Evolutionary conservation across 2,113 vertebrate genomes (phyloP).

Genomic region (Struthidea cinerea): DNA sequence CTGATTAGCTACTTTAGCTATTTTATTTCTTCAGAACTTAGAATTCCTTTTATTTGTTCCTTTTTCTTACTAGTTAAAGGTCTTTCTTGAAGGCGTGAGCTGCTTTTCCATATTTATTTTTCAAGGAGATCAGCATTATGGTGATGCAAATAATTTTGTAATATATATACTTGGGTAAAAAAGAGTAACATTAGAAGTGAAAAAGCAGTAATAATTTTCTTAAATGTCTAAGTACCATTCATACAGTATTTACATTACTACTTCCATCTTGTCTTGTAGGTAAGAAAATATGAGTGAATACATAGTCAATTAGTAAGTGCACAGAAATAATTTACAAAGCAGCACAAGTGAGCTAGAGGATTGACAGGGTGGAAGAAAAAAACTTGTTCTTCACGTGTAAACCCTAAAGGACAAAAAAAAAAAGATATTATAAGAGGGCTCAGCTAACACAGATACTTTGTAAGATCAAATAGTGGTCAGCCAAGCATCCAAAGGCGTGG

Average conservation of each 20-base stretch:
- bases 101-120: conserved; percentile 46
- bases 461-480: background rate
- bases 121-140: conserved; percentile 19
- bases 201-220: background rate
- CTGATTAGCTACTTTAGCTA: background rate
- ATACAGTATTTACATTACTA: background rate
- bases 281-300: background rate
- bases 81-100: background rate
- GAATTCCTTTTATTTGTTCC: background rate
- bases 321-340: background rate
- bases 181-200: background rate
- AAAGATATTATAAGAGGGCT: background rate
- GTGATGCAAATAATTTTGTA: background rate
- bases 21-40: background rate
- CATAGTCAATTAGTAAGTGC: background rate
- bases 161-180: background rate
- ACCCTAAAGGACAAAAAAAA: background rate
- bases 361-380: background rate
- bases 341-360: background rate
- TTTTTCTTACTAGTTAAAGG: background rate
- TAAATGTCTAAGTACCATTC: background rate
- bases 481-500: background rate
- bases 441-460: background rate
- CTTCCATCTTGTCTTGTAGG: background rate
- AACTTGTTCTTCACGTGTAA: background rate